A percentile compares a stretch with the other conserved stretches of the same genome.
Conservation (phyloP, 2,797 vertebrate genomes). For the Gymnodraco acuticeps region DNA sequence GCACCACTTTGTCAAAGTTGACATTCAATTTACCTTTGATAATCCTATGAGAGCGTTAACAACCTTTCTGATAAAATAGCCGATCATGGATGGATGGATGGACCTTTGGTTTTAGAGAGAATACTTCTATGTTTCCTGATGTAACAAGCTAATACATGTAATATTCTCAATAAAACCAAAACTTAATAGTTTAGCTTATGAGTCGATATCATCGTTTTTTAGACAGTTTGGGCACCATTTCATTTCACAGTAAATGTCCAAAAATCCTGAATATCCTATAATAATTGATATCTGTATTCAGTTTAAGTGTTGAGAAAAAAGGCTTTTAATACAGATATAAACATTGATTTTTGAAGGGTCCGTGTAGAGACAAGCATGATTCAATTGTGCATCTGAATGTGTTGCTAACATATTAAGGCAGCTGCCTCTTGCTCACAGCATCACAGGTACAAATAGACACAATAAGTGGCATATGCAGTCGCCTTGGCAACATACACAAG, state of each 20-base stretch:
- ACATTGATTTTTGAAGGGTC: not conserved
- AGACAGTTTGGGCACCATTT: too few relatives aligned
- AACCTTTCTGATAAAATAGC: too few relatives aligned
- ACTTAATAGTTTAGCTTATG: not conserved
- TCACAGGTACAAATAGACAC: conserved; percentile 37
- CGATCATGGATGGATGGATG: too few relatives aligned
- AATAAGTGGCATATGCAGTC: conserved; percentile 56
- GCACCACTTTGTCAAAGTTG: not conserved
- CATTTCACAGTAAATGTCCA: not conserved
- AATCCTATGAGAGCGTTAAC: too few relatives aligned
- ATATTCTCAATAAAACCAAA: not conserved
- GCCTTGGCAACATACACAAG: conserved; percentile 52
- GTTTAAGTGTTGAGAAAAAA: too few relatives aligned
- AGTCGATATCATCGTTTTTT: not conserved
- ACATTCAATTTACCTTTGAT: not conserved
- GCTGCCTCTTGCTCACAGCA: conserved; percentile 17
- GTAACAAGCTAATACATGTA: too few relatives aligned
- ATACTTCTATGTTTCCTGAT: too few relatives aligned
- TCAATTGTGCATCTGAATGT: conserved; percentile 3
- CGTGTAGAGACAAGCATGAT: not conserved
- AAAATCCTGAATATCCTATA: not conserved
- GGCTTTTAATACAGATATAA: not conserved
- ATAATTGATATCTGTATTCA: not conserved
- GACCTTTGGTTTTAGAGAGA: too few relatives aligned
- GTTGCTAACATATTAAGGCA: conserved; percentile 1